Evolutionary conservation across 2,113 vertebrate species (phyloP), one percentile per base, ranked within the genome.

Genomic region (Cryptotis parvus): DNA sequence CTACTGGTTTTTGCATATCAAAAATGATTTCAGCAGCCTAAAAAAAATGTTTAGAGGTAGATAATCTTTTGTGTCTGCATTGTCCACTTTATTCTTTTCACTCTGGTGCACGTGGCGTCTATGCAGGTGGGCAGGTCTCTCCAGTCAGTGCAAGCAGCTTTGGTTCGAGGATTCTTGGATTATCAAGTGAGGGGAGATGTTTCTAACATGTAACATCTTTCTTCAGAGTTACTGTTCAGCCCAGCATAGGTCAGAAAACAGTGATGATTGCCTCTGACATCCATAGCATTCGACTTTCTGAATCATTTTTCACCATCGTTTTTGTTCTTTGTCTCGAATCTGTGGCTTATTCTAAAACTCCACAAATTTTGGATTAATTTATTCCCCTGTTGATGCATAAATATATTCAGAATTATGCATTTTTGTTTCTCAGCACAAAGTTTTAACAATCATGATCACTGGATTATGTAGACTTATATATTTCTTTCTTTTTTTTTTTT

Each of bases 81-180:
- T 52, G 29, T 8, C 20, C 20, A 26, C 4, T 85, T 76, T 31
- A 4, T 6, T 86, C 22, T 70, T 5, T 3, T 20, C 33, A 16
- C 26, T 69, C 22, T 37, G 31, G 4, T n/a, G 37, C n/a, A 43
- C 26, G 5, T 0, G 3, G 3, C 6, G 49, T 43, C 3, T 16
- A 20, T 80, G 52, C 49, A 68, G 6, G 3, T 12, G 33, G 58
- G 9, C 2, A 22, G 1, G 2, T 37, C 58, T 52, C 35, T 41
- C 27, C 29, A 27, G 31, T 20, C 8, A 49, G n/a, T 10, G n/a
- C 18, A 77, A 37, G 8, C 11, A 72, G 20, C 10, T 10, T 3
- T 49, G 5, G 3, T 4, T 20, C 6, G 1, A 22, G 16, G 1
- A 11, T 55, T 80, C 33, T 85, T 37, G 61, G 18, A 61, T 41